A percentile compares a stretch with the other conserved stretches of the same genome.
These are phyloP conservation scores for Campoplex nolae DNA, from an alignment of 2,888 invertebrate species.

Conservation along the genomic window DNA sequence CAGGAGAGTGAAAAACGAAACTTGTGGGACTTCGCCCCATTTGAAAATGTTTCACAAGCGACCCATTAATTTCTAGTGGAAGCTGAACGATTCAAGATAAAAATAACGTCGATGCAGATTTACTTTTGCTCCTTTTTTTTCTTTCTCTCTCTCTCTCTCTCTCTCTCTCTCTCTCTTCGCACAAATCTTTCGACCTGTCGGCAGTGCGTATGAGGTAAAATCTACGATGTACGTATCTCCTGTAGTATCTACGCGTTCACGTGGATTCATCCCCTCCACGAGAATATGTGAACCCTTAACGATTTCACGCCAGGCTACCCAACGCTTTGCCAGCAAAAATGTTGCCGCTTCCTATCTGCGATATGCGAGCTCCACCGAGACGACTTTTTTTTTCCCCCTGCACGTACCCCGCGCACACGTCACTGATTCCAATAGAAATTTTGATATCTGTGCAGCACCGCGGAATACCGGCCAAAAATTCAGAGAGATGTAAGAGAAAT, in stretches of 20 bases:
- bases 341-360: constrained; percentile 11
- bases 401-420: background rate
- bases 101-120: background rate
- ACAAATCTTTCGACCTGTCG: constrained; percentile 9
- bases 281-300: constrained; percentile 43
- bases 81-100: background rate
- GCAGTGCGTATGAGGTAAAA: constrained; percentile 7
- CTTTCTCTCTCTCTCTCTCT: too few species aligned
- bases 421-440: background rate
- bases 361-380: constrained; percentile 17
- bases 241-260: constrained; percentile 10
- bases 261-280: constrained; percentile 25
- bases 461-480: background rate
- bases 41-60: background rate
- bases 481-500: background rate
- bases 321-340: constrained; percentile 54
- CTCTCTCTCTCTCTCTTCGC: constrained; percentile 1
- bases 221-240: background rate
- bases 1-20: background rate
- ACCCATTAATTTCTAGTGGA: background rate
- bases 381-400: constrained; percentile 19
- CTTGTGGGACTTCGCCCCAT: background rate
- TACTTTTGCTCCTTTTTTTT: background rate
- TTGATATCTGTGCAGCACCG: background rate
- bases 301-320: constrained; percentile 62